Evolutionary conservation across 1,140 invertebrate species (phyloP), one percentile per base, ranked within the genome.

Genomic region (Pemphigus obesinymphae): DNA sequence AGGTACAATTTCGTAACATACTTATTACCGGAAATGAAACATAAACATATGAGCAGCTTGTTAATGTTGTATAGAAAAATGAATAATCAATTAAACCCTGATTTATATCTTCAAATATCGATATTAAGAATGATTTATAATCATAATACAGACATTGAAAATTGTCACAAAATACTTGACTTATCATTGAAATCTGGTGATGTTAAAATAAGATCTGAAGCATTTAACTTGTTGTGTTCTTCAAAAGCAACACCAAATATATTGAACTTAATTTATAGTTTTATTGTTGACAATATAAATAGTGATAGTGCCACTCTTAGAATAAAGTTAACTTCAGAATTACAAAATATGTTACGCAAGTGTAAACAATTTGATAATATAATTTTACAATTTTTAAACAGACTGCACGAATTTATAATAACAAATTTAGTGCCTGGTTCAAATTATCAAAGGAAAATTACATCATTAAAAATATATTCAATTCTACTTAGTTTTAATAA

Each of bases 401-500:
- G 4, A 29, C 11, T 91, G n/a, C 85, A 89, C 81, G 82, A 84
- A 45, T 87, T 89, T 61, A 84, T 89, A 15, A 83, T 89, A 55
- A 84, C 87, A 48, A 89, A 88, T 83, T 86, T 90, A 7, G 85
- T 87, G 83, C 86, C 88, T 58, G 89, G 88, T 37, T 87, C 88
- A n/a, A 88, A 88, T 84, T 91, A 90, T 84, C 90, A 91, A 84
- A 83, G 90, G 40, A 88, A 87, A 83, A 87, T 88, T 58, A 83
- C 88, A n/a, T 88, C 87, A 72, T 83, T 89, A 20, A 86, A 86
- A 26, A 83, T 89, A 43, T 89, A 86, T 78, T 85, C 83, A 70
- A 85, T 86, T 45, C 82, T 87, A 82, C 84, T 88, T 4, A 82
- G 45, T 31, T 85, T 78, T 75, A 29, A 63, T 80, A 13, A 45